Base-by-base conservation (phyloP, 2,888 invertebrate species). In the Cataglyphis albicans region DNA sequence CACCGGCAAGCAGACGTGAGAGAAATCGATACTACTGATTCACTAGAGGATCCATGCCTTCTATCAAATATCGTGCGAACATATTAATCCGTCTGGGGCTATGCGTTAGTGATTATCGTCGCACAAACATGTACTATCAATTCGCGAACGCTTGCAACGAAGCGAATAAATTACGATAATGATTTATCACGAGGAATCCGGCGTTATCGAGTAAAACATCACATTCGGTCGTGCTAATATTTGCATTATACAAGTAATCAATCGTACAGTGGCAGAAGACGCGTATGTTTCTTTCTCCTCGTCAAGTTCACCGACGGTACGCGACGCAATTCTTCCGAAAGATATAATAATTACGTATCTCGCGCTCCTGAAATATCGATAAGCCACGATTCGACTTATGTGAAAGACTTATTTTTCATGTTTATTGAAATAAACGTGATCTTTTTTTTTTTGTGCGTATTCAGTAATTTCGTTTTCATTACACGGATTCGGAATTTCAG, bases 161-260 rank as follows among this genome's bases (percentile, higher is more conserved):
- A 0, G 6, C 32, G 18, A 72, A 59, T 59, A 72, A 80, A 44
- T 35, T 15, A 41, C 59, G 44, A 73, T 73, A 59, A 72, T 76
- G 21, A 76, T 80, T 76, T 73, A 32, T n/a, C 72, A 21, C 41
- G 41, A 78, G 41, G 25, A 70, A 72, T 59, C 21, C 18, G 21
- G 63, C 15, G 44, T 59, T 72, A 72, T 78, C 44, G 21, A 78
- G 18, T 72, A 48, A 80, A 72, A 80, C 59, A 78, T 78, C 35
- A 78, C 35, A 78, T 59, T 32, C 38, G 41, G 12, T 35, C 44
- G n/a, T 72, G 25, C 32, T 59, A 80, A 80, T 73, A 80, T 73
- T 73, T 80, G 32, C 72, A 70, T 70, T 10, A 32, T 57, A 48
- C 21, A 32, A 70, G 25, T 59, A 80, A 80, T 80, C 73, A 72